These are phyloP conservation scores for Oceanites oceanicus DNA, from an alignment of 2,113 vertebrate genomes.

Conservation along the genomic window DNA sequence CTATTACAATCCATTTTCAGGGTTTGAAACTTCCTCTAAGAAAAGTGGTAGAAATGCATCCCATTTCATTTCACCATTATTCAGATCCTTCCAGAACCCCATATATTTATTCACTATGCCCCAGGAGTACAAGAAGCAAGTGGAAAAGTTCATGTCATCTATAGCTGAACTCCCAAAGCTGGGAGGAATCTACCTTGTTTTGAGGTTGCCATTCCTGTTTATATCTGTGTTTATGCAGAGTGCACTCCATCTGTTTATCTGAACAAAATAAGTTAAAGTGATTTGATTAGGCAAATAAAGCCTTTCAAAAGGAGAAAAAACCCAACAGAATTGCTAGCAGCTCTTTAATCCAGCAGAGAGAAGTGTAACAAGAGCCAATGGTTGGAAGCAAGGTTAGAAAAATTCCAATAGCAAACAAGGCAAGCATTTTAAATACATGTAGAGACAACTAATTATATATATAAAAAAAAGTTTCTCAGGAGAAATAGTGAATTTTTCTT, in stretches of 20 bases:
- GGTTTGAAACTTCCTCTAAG: not conserved
- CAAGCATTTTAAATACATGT: not conserved
- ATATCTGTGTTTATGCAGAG: not conserved
- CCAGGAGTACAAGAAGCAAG: not conserved
- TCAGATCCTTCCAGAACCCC: not conserved
- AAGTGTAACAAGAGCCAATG: not conserved
- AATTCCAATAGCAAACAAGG: not conserved
- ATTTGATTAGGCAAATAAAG: constrained; percentile 36
- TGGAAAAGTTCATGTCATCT: not conserved
- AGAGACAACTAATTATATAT: not conserved
- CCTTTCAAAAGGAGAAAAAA: not conserved
- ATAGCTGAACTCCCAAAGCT: not conserved
- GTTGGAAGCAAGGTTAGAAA: not conserved
- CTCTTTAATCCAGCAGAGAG: constrained; percentile 2
- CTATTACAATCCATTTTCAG: not conserved
- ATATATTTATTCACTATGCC: not conserved
- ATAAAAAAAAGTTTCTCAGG: not conserved
- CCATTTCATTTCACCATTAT: too few relatives aligned
- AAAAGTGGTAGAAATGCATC: not conserved
- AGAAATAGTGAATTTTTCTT: not conserved
- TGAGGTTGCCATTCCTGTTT: not conserved
- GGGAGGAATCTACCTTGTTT: not conserved
- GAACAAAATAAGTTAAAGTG: not conserved
- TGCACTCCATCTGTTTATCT: constrained; percentile 2
- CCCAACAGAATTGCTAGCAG: not conserved